A percentile compares a stretch with the other conserved stretches of the same genome.
Evolutionary conservation across 2,113 vertebrate species (phyloP).

Genomic region (Ailuropoda melanoleuca): DNA sequence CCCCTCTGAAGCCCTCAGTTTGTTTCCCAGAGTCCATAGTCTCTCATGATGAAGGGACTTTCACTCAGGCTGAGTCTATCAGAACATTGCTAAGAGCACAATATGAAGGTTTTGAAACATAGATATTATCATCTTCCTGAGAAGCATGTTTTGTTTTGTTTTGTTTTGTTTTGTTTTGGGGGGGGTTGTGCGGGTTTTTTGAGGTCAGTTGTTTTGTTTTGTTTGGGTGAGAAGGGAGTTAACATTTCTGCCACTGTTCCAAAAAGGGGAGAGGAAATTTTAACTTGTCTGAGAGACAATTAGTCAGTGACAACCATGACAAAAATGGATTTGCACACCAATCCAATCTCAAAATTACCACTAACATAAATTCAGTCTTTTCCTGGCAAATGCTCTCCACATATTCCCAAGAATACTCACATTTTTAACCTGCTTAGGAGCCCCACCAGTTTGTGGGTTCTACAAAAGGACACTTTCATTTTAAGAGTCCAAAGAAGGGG

Average conservation of each 20-base stretch:
- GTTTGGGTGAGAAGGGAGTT: background rate
- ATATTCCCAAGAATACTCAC: background rate
- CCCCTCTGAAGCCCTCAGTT: too few species aligned
- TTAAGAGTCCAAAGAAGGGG: background rate
- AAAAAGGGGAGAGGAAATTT: background rate
- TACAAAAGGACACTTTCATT: background rate
- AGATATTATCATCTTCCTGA: background rate
- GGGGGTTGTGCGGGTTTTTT: background rate
- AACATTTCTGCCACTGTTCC: background rate
- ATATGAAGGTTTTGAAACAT: background rate
- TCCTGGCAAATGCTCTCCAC: background rate
- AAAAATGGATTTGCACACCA: background rate
- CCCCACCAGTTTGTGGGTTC: background rate
- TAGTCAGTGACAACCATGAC: background rate
- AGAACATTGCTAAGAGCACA: background rate
- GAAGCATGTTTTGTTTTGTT: background rate
- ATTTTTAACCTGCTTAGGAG: background rate
- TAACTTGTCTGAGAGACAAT: background rate
- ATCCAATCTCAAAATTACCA: background rate
- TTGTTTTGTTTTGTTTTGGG: too few species aligned
- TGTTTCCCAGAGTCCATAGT: too few species aligned
- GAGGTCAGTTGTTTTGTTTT: background rate
- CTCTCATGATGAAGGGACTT: too few species aligned
- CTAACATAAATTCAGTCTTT: background rate
- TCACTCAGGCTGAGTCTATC: background rate